Base-by-base conservation (phyloP, 2,888 invertebrate species). In the Eretmocerus hayati region DNA sequence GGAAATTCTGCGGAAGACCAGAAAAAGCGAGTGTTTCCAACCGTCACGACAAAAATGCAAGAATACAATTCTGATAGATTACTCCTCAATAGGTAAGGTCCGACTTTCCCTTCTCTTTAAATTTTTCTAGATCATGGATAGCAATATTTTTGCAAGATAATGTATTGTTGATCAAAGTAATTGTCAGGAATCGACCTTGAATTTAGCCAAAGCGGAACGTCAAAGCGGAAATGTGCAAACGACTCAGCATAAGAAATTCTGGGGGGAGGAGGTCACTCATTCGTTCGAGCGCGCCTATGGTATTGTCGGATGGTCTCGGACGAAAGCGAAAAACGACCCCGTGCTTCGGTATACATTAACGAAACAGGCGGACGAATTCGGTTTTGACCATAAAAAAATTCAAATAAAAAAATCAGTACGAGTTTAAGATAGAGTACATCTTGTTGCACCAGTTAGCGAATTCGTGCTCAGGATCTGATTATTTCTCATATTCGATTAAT, bases 151-250 rank as follows among this genome's bases (percentile, higher is more conserved):
- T n/a, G n/a, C n/a, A n/a, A n/a, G n/a, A n/a, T n/a, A n/a, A n/a
- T n/a, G n/a, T n/a, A n/a, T n/a, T n/a, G n/a, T n/a, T n/a, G n/a
- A n/a, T n/a, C n/a, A n/a, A n/a, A n/a, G n/a, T n/a, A n/a, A n/a
- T n/a, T n/a, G n/a, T n/a, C n/a, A n/a, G n/a, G n/a, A n/a, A n/a
- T n/a, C n/a, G n/a, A n/a, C n/a, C n/a, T n/a, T n/a, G 50, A 54
- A 54, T 46, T 49, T 51, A 47, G 44, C 38, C 54, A 52, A 54
- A 52, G 54, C 54, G 54, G 54, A 54, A 54, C 54, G 54, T 54
- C 54, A 54, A 54, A 54, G 52, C 48, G 49, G 52, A 54, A 49
- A 35, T 39, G 42, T 48, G 19, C 49, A 43, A 49, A 54, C 44
- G 42, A 50, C 41, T 48, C 23, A 41, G 47, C 48, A n/a, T 26